Evolutionary conservation across 2,888 invertebrate genomes (phyloP), one percentile per base, ranked within the genome.

Genomic region (Chamaedrilus cognettii): DNA sequence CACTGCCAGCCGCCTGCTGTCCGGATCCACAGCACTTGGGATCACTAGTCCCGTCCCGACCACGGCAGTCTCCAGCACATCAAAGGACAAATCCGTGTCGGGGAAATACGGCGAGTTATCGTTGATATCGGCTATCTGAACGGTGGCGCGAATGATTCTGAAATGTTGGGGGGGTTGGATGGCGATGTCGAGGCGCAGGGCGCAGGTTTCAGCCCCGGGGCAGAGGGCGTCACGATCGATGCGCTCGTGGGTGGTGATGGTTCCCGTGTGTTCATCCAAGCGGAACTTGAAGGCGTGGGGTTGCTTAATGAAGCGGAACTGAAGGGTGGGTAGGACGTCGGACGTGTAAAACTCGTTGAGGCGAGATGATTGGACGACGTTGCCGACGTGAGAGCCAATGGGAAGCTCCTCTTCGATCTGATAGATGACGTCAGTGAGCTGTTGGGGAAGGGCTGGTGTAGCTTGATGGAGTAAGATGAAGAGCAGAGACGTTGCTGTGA

Each of bases 61-160:
- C 4, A 49, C 51, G 31, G 71, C 66, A 3, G 70, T 70, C 33
- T 73, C 73, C 15, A 70, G 64, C 28, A 73, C 63, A 35, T 71
- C 64, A 30, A 67, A 51, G 42, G 57, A 33, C 23, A 72, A 56
- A 49, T 66, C 49, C 2, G 35, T 30, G 23, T 68, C 66, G 4
- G 62, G 65, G 61, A 73, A 73, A n/a, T 59, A 33, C 15, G 73
- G 73, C 50, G 58, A 49, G 60, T 73, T 73, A 55, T 73, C 73
- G 55, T 73, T 73, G 60, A 68, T 66, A 57, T 73, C 73, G 1
- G 50, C 11, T 31, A 73, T 68, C 30, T 55, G 51, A 50, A 73
- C 66, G 50, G 51, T 62, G 15, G 71, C 69, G 55, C 71, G 67
- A 50, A 73, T 65, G 33, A 70, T 65, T 26, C 58, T 63, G 30